phyloP scores from a whole-genome alignment of 2,888 invertebrate genomes.

The Lagria hirta region DNA sequence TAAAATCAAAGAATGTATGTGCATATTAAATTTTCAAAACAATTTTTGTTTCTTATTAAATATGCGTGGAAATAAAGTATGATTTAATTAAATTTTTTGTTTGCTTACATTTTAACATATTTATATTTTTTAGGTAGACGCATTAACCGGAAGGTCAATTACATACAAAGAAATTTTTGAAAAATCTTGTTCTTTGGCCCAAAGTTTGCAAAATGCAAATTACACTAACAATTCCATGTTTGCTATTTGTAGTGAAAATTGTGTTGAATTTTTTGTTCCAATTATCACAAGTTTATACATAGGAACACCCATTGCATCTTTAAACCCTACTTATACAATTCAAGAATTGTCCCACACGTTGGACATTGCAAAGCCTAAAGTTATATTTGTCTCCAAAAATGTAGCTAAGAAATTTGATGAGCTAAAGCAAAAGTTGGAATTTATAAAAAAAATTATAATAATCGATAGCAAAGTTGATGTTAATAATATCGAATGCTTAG shows the following conservation, averaged over 20 bases:
- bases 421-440: constrained; percentile 46
- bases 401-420: constrained; percentile 59
- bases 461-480: constrained; percentile 50
- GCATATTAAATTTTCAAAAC: neutral
- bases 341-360: constrained; percentile 56
- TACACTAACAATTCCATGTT: constrained; percentile 34
- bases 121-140: constrained; percentile 38
- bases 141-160: constrained; percentile 30
- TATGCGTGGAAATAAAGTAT: neutral
- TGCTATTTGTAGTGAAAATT: constrained; percentile 41
- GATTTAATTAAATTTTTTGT: too few relatives aligned
- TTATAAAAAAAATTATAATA: constrained; percentile 58
- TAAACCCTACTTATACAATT: constrained; percentile 40
- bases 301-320: constrained; percentile 36
- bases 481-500: constrained; percentile 18
- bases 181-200: constrained; percentile 36
- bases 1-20: neutral
- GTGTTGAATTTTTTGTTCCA: constrained; percentile 37
- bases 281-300: constrained; percentile 38
- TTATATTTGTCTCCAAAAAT: constrained; percentile 64
- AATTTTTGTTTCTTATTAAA: neutral
- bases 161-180: constrained; percentile 34
- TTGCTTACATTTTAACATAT: too few relatives aligned
- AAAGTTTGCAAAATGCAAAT: constrained; percentile 33
- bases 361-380: constrained; percentile 65